Base-by-base conservation (phyloP, 2,113 vertebrate genomes). In the Etia nguti region DNA sequence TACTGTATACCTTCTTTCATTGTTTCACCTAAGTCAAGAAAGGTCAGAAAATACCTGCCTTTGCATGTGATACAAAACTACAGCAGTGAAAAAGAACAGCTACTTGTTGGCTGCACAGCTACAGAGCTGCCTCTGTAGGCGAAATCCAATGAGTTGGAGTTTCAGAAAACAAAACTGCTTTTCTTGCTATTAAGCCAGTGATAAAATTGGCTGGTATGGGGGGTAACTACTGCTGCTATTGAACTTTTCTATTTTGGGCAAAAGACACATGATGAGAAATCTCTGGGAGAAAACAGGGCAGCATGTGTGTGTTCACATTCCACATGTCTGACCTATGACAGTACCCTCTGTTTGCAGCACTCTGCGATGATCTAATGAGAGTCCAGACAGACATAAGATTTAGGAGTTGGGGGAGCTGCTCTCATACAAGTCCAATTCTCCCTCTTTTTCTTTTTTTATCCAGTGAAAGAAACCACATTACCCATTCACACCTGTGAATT, bases 291-390 rank as follows among this genome's bases (percentile, higher is more conserved):
- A 97, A 97, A 97, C 97, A 96, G 96, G 92, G 94, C 94, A 95
- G 96, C 96, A 95, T 97, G 96, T 92, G 84, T 92, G 88, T 85
- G 90, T 82, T 95, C 96, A 95, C 97, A 97, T 98, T 98, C 97
- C 98, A 97, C 97, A 97, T 97, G 97, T 97, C 96, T 97, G 96
- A 97, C 96, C 96, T 96, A 95, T 97, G 97, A 97, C 97, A 96
- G 96, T 96, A 97, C 94, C 96, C 96, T 96, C 96, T 97, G 91
- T 97, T 96, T 95, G 96, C 95, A 94, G 95, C 62, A 81, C 96
- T 96, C 97, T 96, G 96, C 91, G 93, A 97, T 97, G 97, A 98
- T 97, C 97, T 98, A 97, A 98, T 96, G 95, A 97, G 94, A 95
- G 96, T 96, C 96, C 96, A 96, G 93, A 92, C 91, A 87, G 89